A percentile compares a stretch with the other conserved stretches of the same genome.
phyloP scores from a whole-genome alignment of 1,140 invertebrate genomes.

The Diabrotica virgifera region DNA sequence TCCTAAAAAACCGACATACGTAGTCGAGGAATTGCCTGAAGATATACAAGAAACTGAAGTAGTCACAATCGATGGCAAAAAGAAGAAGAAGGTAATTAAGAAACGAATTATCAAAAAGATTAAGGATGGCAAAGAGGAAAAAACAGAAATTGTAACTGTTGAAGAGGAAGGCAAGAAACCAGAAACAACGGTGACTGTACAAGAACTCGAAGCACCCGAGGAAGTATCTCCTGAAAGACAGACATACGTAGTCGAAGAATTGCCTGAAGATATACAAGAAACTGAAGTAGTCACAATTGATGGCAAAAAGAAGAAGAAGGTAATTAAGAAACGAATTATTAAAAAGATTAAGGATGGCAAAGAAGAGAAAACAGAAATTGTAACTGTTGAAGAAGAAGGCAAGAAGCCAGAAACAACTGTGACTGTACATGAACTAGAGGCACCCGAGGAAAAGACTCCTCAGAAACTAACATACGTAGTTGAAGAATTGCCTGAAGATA shows the following conservation, averaged over 20 bases:
- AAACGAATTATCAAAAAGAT: neutral
- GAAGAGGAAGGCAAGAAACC: neutral
- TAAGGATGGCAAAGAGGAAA: neutral
- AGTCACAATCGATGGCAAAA: neutral
- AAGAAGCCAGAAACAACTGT: neutral
- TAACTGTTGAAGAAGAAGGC: slow-evolving; percentile 1
- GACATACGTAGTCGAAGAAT: neutral
- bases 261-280: neutral
- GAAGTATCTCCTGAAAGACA: neutral
- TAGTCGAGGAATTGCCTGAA: neutral
- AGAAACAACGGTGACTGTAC: neutral
- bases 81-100: neutral
- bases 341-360: neutral
- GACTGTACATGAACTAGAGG: neutral
- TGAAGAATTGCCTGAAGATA: neutral
- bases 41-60: neutral
- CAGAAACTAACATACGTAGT: neutral
- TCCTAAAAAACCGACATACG: neutral
- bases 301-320: neutral
- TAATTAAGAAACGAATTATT: neutral
- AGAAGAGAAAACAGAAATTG: neutral
- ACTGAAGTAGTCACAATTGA: neutral
- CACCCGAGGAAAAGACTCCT: neutral
- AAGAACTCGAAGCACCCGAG: neutral
- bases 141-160: neutral